Conservation (phyloP, 2,113 vertebrate species). For the Struthio camelus region DNA sequence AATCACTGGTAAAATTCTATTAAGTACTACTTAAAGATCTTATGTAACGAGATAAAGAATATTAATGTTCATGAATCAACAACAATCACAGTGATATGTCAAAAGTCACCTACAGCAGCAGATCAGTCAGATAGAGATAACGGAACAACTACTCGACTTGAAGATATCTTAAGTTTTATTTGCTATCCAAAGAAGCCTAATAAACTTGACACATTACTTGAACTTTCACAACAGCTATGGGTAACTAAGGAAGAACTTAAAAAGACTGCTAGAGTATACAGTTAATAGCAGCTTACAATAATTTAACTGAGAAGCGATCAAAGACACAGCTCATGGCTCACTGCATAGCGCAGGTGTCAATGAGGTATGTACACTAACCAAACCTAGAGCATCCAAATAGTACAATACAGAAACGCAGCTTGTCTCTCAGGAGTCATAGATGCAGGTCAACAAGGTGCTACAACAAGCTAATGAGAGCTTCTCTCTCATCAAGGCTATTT, state of each 20-base stretch:
- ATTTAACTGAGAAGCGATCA: background rate
- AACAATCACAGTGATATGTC: background rate
- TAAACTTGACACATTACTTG: no score
- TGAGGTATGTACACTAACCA: fast-evolving
- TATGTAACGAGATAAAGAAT: background rate
- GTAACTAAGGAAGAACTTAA: background rate
- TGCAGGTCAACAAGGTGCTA: background rate
- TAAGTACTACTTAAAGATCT: background rate
- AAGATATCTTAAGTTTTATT: background rate
- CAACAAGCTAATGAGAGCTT: background rate
- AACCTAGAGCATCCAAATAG: background rate
- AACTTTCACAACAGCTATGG: background rate
- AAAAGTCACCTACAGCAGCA: background rate
- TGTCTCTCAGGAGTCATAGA: background rate
- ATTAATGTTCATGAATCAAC: background rate
- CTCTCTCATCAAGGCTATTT: background rate
- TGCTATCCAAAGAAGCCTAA: background rate
- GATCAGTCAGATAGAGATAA: background rate
- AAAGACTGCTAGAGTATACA: background rate
- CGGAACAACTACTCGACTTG: background rate
- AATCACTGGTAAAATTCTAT: background rate
- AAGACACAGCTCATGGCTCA: background rate
- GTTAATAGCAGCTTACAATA: background rate
- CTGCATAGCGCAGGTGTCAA: background rate
- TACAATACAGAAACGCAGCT: background rate